These are phyloP conservation scores for Rhynchonycteris naso DNA, from an alignment of 2,797 vertebrate genomes.

Conservation along the genomic window DNA sequence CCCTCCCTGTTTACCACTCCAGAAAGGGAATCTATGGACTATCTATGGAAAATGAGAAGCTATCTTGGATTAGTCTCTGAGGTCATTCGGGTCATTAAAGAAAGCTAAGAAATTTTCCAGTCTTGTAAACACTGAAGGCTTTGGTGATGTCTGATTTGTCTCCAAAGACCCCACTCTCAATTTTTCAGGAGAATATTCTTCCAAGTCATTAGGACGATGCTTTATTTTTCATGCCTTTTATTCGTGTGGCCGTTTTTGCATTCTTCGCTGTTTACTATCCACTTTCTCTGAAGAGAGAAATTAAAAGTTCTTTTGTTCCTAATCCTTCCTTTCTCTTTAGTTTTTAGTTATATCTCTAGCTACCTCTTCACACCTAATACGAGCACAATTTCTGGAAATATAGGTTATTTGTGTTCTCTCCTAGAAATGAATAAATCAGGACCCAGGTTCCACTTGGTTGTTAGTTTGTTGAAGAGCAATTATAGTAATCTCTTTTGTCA, in stretches of 20 bases:
- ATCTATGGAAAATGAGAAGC: background rate
- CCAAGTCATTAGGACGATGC: background rate
- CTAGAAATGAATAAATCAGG: conserved; percentile 74
- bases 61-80: background rate
- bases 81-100: background rate
- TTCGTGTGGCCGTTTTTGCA: background rate
- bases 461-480: conserved; percentile 15
- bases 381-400: background rate
- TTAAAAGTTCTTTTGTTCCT: background rate
- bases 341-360: background rate
- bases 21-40: background rate
- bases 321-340: background rate
- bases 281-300: background rate
- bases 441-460: conserved; percentile 82
- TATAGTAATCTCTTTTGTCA: background rate
- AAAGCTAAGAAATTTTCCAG: background rate
- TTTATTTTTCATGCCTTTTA: background rate
- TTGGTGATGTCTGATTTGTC: background rate
- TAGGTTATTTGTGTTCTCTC: background rate
- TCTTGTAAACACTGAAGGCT: background rate
- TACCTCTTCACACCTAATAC: background rate
- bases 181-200: background rate
- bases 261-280: background rate
- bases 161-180: background rate
- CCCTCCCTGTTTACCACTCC: background rate